Conservation (phyloP, 2,888 invertebrate species). For the Oeneis ivallda region DNA sequence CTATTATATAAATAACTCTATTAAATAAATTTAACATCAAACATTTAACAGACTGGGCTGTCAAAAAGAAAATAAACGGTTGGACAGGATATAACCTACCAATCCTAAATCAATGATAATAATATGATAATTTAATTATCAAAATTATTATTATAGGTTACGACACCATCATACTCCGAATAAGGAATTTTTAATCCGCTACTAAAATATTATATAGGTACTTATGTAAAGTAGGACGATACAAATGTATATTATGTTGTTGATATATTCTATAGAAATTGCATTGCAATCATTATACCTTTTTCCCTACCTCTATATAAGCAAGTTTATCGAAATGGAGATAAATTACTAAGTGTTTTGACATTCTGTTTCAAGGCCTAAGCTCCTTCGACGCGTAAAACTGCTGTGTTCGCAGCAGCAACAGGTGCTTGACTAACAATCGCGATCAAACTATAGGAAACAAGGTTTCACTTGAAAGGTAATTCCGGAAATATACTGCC, state of each 20-base stretch:
- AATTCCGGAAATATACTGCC: constrained; percentile 3
- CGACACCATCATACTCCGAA: background rate
- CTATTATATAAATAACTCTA: constrained; percentile 6
- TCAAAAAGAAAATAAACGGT: no score
- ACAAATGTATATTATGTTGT: no score
- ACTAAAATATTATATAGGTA: no score
- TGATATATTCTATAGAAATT: no score
- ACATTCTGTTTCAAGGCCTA: constrained; percentile 21
- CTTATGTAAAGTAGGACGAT: no score
- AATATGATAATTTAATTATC: no score
- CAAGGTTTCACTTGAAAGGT: background rate
- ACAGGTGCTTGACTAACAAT: constrained; percentile 27
- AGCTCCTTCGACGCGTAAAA: constrained; percentile 15
- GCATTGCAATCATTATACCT: background rate
- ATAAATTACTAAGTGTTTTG: no score
- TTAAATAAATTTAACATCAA: constrained; percentile 12
- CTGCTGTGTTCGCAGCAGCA: constrained; percentile 15
- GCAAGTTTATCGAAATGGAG: background rate
- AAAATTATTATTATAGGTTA: no score
- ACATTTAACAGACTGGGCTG: no score
- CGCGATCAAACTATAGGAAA: background rate
- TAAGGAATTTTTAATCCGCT: no score
- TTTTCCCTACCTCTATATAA: background rate
- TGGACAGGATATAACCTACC: no score
- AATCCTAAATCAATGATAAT: no score